phyloP scores from a whole-genome alignment of 2,888 invertebrate species.

The Teleogryllus oceanicus region DNA sequence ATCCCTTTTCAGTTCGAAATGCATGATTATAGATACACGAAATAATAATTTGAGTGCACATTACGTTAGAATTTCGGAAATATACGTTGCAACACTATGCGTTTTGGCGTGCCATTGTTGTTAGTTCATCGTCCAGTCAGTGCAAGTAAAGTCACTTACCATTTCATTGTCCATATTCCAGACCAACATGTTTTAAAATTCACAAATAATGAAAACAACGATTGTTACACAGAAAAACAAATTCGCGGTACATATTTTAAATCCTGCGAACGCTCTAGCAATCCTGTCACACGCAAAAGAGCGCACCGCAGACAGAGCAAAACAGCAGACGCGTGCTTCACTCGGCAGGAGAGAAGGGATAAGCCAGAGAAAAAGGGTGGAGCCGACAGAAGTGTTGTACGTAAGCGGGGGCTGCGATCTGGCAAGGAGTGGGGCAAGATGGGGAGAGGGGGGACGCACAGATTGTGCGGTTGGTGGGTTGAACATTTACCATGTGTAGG shows the following conservation, averaged over 20 bases:
- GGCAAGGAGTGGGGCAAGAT: neutral
- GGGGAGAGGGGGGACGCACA: neutral
- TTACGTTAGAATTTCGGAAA: neutral
- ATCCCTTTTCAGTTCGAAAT: neutral
- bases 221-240: neutral
- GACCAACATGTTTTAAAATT: neutral
- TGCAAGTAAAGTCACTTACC: slow-evolving; percentile 18
- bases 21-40: neutral
- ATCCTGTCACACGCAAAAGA: neutral
- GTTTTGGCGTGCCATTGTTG: neutral
- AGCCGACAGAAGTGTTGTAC: slow-evolving; percentile 18
- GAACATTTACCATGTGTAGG: slow-evolving; percentile 24
- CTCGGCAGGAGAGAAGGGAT: no score
- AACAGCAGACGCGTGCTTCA: neutral
- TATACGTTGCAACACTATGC: neutral
- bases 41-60: neutral
- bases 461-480: slow-evolving; percentile 19
- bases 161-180: neutral
- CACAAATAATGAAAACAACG: neutral
- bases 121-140: slow-evolving; percentile 3
- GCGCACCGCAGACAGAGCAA: neutral
- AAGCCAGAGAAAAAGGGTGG: slow-evolving; percentile 19
- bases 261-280: neutral
- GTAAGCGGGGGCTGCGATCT: slow-evolving; percentile 11
- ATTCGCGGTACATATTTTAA: neutral